Evolutionary conservation across 2,797 vertebrate species (phyloP).

Genomic region (Coregonus ussuriensis): DNA sequence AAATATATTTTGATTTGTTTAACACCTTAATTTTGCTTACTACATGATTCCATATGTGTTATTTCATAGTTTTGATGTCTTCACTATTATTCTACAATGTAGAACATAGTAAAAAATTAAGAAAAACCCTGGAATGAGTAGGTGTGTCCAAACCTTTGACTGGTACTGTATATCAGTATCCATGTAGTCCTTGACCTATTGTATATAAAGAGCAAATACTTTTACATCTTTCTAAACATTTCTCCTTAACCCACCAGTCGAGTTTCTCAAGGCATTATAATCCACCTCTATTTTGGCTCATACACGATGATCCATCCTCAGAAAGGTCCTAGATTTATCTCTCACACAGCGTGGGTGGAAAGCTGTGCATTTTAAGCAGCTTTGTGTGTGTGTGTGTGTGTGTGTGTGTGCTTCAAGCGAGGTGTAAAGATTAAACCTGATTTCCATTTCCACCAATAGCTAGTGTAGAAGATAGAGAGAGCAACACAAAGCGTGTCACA

Average conservation of each 20-base stretch:
- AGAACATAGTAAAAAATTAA: no score
- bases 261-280: neutral
- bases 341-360: neutral
- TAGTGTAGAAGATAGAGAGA: neutral
- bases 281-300: neutral
- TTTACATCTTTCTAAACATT: neutral
- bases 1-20: no score
- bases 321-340: neutral
- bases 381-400: conserved; percentile 7
- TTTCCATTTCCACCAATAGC: neutral
- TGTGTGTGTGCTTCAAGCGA: neutral
- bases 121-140: no score
- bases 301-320: neutral
- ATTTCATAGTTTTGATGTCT: no score
- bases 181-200: neutral
- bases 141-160: no score
- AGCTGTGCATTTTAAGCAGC: neutral
- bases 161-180: no score
- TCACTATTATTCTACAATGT: no score
- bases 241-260: neutral
- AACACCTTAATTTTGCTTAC: no score
- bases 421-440: conserved; percentile 1
- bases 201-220: neutral
- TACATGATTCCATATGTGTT: no score
- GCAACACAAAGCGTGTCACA: neutral